Conservation (phyloP, 1,140 invertebrate genomes). For the Meloidogyne exigua region DNA sequence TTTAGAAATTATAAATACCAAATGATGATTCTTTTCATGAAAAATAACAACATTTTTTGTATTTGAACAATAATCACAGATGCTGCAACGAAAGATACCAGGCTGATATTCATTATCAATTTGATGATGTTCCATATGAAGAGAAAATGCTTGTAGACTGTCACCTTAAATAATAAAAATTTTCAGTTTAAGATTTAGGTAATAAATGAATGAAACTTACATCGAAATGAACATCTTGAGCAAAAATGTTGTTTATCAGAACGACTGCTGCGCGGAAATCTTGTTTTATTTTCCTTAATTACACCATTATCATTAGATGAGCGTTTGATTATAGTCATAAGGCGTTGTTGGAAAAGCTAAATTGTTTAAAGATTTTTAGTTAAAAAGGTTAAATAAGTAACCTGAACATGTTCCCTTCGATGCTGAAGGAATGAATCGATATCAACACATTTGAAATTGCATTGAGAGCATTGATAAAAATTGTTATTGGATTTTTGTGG, state of each 20-base stretch:
- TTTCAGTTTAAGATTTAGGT: background rate
- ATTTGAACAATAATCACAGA: conserved; percentile 32
- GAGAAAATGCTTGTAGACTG: conserved; percentile 19
- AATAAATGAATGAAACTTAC: background rate
- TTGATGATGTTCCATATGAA: conserved; percentile 31
- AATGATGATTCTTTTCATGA: conserved; percentile 37
- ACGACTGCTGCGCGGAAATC: background rate
- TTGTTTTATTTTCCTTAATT: background rate
- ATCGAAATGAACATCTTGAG: conserved; percentile 18
- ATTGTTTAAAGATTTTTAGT: background rate
- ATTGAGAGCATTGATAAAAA: conserved; percentile 27
- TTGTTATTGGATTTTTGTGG: background rate
- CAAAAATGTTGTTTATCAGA: conserved; percentile 27
- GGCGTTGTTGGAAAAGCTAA: conserved; percentile 36
- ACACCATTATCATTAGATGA: background rate
- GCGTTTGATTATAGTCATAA: conserved; percentile 36
- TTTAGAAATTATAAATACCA: conserved; percentile 29
- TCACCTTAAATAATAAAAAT: conserved; percentile 18
- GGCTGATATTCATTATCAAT: background rate
- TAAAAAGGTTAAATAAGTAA: background rate
- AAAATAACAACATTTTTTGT: conserved; percentile 34
- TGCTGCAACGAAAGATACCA: conserved; percentile 29
- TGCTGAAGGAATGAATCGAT: background rate
- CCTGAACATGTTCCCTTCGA: conserved; percentile 24
- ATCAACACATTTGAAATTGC: conserved; percentile 23